phyloP scores from a whole-genome alignment of 2,797 vertebrate species.

The Microcaecilia unicolor region DNA sequence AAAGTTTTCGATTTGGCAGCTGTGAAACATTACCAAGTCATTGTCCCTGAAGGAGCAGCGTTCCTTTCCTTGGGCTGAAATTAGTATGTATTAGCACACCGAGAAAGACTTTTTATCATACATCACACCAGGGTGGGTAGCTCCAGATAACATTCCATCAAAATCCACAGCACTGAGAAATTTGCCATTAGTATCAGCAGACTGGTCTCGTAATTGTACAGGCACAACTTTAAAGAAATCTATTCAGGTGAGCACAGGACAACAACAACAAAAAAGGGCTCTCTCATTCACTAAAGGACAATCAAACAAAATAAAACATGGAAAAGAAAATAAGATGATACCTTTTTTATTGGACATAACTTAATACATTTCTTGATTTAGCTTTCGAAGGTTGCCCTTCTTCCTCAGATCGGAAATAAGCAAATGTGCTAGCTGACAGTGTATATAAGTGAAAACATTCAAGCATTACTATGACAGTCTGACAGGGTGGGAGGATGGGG shows the following conservation, averaged over 20 bases:
- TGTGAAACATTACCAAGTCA: constrained; percentile 16
- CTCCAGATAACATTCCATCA: too few relatives aligned
- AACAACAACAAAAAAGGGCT: background rate
- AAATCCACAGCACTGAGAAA: constrained; percentile 22
- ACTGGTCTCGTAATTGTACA: constrained; percentile 27
- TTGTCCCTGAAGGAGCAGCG: constrained; percentile 12
- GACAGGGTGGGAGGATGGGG: too few relatives aligned
- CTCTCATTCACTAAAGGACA: constrained; percentile 32
- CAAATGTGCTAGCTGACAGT: too few relatives aligned
- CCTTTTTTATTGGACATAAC: too few relatives aligned
- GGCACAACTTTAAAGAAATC: constrained; percentile 27
- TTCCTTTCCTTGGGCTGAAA: constrained; percentile 26
- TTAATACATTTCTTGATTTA: too few relatives aligned
- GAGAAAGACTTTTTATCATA: constrained; percentile 32
- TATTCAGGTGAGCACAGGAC: constrained; percentile 29
- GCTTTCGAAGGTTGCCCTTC: too few relatives aligned
- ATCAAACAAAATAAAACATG: too few relatives aligned
- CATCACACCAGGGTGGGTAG: constrained; percentile 21
- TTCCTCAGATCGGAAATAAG: too few relatives aligned
- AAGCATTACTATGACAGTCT: too few relatives aligned
- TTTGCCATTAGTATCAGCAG: constrained; percentile 29
- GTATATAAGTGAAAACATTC: too few relatives aligned
- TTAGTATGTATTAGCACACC: constrained; percentile 22
- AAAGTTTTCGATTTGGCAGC: constrained; percentile 24
- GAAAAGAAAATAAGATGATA: too few relatives aligned